Evolutionary conservation across 2,797 vertebrate genomes (phyloP).

Genomic region (Cirrhinus molitorella): DNA sequence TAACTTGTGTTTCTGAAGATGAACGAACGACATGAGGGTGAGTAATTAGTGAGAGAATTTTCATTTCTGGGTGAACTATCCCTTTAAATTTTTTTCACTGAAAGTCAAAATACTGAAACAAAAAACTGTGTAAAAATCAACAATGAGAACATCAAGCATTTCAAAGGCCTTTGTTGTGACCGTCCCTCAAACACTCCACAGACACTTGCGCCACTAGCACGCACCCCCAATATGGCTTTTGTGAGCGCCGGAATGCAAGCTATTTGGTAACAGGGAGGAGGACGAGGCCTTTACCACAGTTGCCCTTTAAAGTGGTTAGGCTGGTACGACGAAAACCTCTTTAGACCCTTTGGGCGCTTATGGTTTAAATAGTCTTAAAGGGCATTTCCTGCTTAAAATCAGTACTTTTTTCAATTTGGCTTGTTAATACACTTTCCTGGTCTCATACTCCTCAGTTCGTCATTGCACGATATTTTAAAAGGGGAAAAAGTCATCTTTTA

Average conservation of each 20-base stretch:
- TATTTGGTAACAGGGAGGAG: slow-evolving; percentile 65
- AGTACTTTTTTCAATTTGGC: slow-evolving; percentile 28
- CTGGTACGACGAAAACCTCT: slow-evolving; percentile 62
- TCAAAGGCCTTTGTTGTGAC: slow-evolving; percentile 21
- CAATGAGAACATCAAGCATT: background rate
- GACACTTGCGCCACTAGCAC: background rate
- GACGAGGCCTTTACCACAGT: slow-evolving; percentile 51
- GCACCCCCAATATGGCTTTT: slow-evolving; percentile 55
- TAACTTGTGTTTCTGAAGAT: too few relatives aligned
- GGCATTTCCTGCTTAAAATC: slow-evolving; percentile 57
- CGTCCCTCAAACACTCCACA: background rate
- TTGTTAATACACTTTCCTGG: background rate
- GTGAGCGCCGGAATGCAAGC: slow-evolving; percentile 60
- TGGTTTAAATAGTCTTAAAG: slow-evolving; percentile 59
- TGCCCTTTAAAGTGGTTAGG: slow-evolving; percentile 74
- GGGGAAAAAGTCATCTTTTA: background rate
- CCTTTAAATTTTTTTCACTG: background rate
- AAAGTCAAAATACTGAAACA: background rate
- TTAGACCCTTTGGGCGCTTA: slow-evolving; percentile 54
- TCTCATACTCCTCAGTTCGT: background rate
- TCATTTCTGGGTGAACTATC: too few relatives aligned
- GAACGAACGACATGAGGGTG: too few relatives aligned
- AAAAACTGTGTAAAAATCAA: background rate
- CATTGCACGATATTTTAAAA: background rate
- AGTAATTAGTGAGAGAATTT: too few relatives aligned